phyloP scores from a whole-genome alignment of 1,140 invertebrate genomes.

The Cephus cinctus region DNA sequence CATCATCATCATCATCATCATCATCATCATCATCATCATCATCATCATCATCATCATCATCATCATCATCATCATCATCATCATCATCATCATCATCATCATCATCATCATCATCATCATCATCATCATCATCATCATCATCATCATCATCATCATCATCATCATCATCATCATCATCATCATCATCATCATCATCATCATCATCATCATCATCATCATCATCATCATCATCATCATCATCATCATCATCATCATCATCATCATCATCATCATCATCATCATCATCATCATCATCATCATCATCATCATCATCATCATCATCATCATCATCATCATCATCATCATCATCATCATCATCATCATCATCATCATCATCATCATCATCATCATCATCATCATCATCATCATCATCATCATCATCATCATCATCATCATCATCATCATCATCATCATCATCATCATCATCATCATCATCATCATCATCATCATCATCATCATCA shows the following conservation, averaged over 20 bases:
- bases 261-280: slow-evolving; percentile 3
- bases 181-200: slow-evolving; percentile 16
- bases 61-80: slow-evolving; percentile 1
- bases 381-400: slow-evolving; percentile 6
- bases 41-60: background rate
- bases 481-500: background rate
- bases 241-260: slow-evolving; percentile 19
- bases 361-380: slow-evolving; percentile 14
- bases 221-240: slow-evolving; percentile 13
- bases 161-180: slow-evolving; percentile 13
- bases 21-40: slow-evolving; percentile 12
- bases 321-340: slow-evolving; percentile 3
- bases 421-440: background rate
- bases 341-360: slow-evolving; percentile 10
- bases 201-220: slow-evolving; percentile 13
- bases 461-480: slow-evolving; percentile 12
- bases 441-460: slow-evolving; percentile 8
- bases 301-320: too few species aligned
- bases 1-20: slow-evolving; percentile 7
- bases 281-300: too few species aligned
- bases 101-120: slow-evolving; percentile 10
- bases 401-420: background rate
- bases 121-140: slow-evolving; percentile 6
- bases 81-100: slow-evolving; percentile 7
- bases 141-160: slow-evolving; percentile 8